Evolutionary conservation across 1,140 invertebrate species (phyloP).

Genomic region (Oncopeltus fasciatus): DNA sequence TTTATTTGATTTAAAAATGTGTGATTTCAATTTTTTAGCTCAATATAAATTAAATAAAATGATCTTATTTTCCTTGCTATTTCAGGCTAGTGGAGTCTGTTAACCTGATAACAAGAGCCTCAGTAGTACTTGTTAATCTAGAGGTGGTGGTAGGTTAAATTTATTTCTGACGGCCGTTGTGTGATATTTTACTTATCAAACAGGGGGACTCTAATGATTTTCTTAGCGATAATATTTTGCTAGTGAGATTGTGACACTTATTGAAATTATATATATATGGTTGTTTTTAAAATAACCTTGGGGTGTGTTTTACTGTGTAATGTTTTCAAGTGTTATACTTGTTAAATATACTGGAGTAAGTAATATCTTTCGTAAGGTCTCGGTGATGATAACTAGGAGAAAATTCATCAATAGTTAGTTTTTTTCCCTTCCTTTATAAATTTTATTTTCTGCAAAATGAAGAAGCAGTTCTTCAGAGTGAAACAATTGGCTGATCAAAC

Average conservation of each 20-base stretch:
- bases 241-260: no score
- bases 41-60: no score
- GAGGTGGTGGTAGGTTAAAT: neutral
- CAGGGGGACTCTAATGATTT: neutral
- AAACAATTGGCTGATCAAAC: constrained; percentile 80
- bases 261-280: neutral
- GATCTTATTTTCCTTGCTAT: no score
- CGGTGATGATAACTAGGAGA: neutral
- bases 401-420: neutral
- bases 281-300: neutral
- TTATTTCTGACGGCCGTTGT: neutral
- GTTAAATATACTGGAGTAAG: neutral
- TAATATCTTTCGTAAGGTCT: neutral
- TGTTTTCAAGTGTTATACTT: neutral
- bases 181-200: neutral
- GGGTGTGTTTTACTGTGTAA: neutral
- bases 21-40: no score
- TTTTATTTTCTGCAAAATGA: constrained; percentile 36
- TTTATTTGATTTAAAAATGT: no score
- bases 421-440: neutral
- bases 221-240: neutral
- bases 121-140: no score
- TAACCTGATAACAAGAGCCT: neutral
- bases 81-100: no score
- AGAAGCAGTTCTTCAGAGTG: constrained; percentile 76